A percentile compares a stretch with the other conserved stretches of the same genome.
These are phyloP conservation scores for Prunella strophiata DNA, from an alignment of 2,797 vertebrate genomes.

Conservation along the genomic window DNA sequence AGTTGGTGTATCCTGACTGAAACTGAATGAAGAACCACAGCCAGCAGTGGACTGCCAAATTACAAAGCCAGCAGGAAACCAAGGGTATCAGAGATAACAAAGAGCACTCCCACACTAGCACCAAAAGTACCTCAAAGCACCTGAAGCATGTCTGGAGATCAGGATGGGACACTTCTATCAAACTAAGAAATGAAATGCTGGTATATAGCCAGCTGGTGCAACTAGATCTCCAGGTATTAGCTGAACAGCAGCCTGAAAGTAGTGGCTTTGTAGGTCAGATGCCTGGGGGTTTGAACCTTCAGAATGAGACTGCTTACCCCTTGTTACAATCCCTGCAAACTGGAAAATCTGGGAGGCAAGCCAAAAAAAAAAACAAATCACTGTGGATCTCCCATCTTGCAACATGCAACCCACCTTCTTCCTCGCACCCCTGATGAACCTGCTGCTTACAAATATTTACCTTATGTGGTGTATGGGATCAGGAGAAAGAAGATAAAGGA, in stretches of 20 bases:
- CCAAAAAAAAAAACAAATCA: not conserved
- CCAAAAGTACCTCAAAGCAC: not conserved
- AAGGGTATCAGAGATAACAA: not conserved
- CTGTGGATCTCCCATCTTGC: not conserved
- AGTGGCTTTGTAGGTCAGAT: not conserved
- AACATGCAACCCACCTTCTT: not conserved
- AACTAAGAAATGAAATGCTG: not conserved
- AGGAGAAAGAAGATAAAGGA: not conserved
- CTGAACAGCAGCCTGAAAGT: not conserved
- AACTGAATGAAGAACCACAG: not conserved
- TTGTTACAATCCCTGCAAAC: not conserved
- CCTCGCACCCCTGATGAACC: not conserved
- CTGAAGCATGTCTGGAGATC: not conserved
- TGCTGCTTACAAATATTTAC: not conserved
- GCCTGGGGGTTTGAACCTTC: not conserved
- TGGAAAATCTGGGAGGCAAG: not conserved
- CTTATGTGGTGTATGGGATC: not conserved
- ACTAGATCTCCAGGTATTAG: not conserved
- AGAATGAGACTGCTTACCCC: not conserved
- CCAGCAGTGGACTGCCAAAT: not conserved
- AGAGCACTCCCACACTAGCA: not conserved
- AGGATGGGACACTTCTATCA: not conserved
- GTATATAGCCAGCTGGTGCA: not conserved
- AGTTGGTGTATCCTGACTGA: not conserved
- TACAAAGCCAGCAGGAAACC: not conserved